These are phyloP conservation scores for Sebastes matsubarae DNA, from an alignment of 2,797 vertebrate species.

Conservation along the genomic window DNA sequence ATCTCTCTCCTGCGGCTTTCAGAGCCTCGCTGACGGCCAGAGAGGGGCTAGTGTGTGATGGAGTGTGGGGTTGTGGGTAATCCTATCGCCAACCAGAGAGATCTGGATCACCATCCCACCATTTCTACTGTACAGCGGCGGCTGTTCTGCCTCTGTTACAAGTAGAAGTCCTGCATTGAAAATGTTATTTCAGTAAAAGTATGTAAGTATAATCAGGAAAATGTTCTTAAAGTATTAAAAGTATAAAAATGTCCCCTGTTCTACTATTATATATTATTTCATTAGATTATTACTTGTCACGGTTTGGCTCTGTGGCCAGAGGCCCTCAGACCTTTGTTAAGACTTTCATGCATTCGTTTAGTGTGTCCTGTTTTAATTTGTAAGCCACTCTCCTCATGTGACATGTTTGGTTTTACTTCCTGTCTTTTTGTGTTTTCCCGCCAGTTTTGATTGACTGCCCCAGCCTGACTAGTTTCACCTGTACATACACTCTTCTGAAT, in stretches of 20 bases:
- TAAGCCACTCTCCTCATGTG: neutral
- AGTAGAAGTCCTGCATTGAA: too few relatives aligned
- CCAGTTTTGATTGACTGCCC: neutral
- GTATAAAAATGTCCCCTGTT: too few relatives aligned
- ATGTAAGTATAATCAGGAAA: too few relatives aligned
- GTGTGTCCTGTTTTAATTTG: neutral
- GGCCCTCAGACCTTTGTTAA: too few relatives aligned
- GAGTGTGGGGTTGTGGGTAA: neutral
- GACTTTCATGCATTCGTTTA: neutral
- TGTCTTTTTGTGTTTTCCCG: neutral
- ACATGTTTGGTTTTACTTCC: neutral
- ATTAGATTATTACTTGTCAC: too few relatives aligned
- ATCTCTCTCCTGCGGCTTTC: constrained; percentile 13
- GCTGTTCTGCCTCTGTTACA: too few relatives aligned
- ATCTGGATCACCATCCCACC: neutral
- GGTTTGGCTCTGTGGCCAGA: too few relatives aligned
- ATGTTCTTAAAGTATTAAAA: too few relatives aligned
- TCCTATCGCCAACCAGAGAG: neutral
- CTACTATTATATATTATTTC: too few relatives aligned
- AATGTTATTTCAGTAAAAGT: too few relatives aligned
- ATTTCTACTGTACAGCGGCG: neutral
- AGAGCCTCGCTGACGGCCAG: neutral
- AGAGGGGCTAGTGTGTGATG: neutral
- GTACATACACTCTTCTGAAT: too few relatives aligned
- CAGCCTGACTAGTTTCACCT: neutral